phyloP scores from a whole-genome alignment of 2,113 vertebrate genomes.

The Myotis yumanensis region DNA sequence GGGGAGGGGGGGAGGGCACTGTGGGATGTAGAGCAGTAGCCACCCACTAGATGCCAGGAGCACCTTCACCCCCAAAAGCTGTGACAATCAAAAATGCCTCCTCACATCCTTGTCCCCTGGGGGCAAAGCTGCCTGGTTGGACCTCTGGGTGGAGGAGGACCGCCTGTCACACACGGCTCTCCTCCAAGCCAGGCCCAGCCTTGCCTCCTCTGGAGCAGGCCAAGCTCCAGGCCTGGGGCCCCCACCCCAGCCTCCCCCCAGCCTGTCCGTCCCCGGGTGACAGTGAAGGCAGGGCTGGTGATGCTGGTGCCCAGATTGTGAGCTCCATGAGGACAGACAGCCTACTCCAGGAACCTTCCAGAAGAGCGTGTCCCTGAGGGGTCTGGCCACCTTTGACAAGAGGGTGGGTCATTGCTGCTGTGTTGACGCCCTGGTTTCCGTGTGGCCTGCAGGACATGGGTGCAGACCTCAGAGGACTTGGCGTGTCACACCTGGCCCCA shows the following conservation, averaged over 20 bases:
- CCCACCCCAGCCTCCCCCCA: not conserved
- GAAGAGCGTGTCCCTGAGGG: not conserved
- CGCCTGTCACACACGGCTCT: not conserved
- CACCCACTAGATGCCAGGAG: not conserved
- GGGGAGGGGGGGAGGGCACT: accelerated
- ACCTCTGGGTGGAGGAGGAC: not conserved
- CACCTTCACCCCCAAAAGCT: accelerated
- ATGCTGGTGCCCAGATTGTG: not conserved
- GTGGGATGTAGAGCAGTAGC: not conserved
- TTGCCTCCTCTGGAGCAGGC: not conserved
- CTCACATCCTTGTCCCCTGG: not conserved
- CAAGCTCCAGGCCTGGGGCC: not conserved
- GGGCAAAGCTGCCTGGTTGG: not conserved
- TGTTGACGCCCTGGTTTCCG: not conserved
- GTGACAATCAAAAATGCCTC: not conserved
- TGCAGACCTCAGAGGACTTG: not conserved
- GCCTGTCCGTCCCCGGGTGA: not conserved
- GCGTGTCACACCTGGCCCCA: not conserved
- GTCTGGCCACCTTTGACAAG: not conserved
- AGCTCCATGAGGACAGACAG: not conserved
- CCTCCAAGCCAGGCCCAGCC: not conserved
- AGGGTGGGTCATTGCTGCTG: not conserved
- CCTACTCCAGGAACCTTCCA: not conserved
- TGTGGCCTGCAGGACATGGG: not conserved
- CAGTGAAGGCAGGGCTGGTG: not conserved